Evolutionary conservation across 1,140 invertebrate genomes (phyloP), one percentile per base, ranked within the genome.

Genomic region (Zelostemma sp.): DNA sequence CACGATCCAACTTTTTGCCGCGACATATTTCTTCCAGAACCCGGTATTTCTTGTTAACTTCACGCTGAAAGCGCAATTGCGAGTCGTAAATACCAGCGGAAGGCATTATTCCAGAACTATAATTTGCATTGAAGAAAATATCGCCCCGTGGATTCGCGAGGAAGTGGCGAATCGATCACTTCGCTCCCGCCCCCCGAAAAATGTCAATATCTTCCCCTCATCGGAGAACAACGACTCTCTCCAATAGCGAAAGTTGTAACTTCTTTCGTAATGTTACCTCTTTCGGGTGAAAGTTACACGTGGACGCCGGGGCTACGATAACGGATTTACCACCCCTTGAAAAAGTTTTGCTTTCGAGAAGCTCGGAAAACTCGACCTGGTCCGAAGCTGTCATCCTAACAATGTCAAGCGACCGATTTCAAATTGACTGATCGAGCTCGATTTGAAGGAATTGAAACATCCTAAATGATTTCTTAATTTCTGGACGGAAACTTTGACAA

Each of bases 191-290:
- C 55, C 31, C 51, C 64, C 56, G 56, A 64, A 64, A 38, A 43
- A 35, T 50, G 33, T 35, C 46, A 14, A 33, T 17, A 38, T 43
- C 33, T 53, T 51, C 31, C 48, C 19, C 17, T 41, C 40, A 50
- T 62, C 54, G 54, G 54, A 53, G 46, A 67, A 72, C 60, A 67
- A 67, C 45, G 35, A 74, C 68, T 74, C 66, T 60, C 50, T 55
- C 19, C 38, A 74, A 74, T 67, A 69, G 69, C 53, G 46, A 68
- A 75, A 72, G 73, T 72, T 72, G 55, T 64, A 54, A 68, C 43
- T 59, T 53, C 33, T 59, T 46, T 41, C 48, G 14, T 31, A 51
- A 59, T 56, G 35, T n/a, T 49, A 38, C 8, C 12, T 43, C 16
- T 18, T 41, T 15, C 43, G 40, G 38, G 60, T 62, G 62, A 74